phyloP scores from a whole-genome alignment of 1,140 invertebrate species.

The Achroia grisella region DNA sequence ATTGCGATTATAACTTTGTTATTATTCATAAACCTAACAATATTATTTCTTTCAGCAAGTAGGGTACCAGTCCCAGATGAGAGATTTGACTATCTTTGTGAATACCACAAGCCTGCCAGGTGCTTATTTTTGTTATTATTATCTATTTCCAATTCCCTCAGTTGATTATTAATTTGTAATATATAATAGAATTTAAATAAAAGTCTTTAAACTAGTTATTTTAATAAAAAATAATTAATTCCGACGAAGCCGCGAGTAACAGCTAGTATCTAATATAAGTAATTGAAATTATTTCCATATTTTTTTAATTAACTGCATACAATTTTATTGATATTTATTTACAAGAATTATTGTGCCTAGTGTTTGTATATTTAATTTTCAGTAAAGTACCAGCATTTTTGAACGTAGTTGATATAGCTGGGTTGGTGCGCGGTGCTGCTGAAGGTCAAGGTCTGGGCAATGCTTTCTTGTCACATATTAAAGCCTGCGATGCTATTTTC shows the following conservation, averaged over 20 bases:
- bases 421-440: constrained; percentile 97
- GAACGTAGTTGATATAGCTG: constrained; percentile 99
- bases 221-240: no score
- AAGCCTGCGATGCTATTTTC: constrained; percentile 99
- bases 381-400: constrained; percentile 98
- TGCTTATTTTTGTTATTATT: constrained; percentile 63
- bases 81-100: constrained; percentile 94
- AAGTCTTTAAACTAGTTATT: no score
- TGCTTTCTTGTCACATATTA: constrained; percentile 98
- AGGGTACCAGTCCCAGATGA: constrained; percentile 98
- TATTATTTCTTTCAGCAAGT: constrained; percentile 77
- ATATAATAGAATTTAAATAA: no score
- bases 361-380: constrained; percentile 19
- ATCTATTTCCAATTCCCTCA: no score
- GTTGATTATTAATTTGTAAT: no score
- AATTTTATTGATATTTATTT: no score
- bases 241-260: no score
- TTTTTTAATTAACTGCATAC: no score
- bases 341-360: no score
- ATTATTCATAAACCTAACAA: constrained; percentile 15
- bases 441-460: constrained; percentile 99
- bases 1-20: no score
- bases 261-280: no score
- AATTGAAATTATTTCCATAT: no score
- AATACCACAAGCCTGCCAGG: constrained; percentile 96